A percentile compares a stretch with the other conserved stretches of the same genome.
Evolutionary conservation across 2,888 invertebrate species (phyloP).

Genomic region (Poecilobothrus nobilitatus): DNA sequence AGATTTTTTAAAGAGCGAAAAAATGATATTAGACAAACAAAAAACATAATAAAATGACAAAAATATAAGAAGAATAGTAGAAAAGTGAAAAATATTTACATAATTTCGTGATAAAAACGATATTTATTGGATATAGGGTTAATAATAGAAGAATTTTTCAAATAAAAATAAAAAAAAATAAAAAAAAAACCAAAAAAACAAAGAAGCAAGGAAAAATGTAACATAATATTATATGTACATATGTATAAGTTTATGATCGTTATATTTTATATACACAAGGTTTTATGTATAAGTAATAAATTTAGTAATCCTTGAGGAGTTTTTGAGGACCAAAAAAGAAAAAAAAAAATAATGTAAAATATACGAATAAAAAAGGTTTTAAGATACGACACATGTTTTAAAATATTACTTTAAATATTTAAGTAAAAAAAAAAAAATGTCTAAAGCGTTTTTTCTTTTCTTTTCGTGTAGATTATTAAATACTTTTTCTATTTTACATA

Average conservation of each 20-base stretch:
- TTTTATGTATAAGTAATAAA: not conserved
- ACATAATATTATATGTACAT: too few species aligned
- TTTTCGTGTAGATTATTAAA: too few species aligned
- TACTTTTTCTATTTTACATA: too few species aligned
- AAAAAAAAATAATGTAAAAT: not conserved
- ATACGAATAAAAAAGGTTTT: not conserved
- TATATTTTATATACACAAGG: too few species aligned
- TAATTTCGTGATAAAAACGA: conserved; percentile 3
- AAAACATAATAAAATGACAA: too few species aligned
- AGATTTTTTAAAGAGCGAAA: not conserved
- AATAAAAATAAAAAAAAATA: not conserved
- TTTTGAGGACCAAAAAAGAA: not conserved
- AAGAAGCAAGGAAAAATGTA: too few species aligned
- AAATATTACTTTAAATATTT: not conserved
- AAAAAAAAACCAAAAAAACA: too few species aligned
- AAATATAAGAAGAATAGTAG: too few species aligned
- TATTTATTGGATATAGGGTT: conserved; percentile 3
- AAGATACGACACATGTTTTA: not conserved
- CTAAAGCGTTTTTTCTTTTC: not conserved
- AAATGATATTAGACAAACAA: not conserved
- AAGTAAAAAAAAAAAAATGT: too few species aligned
- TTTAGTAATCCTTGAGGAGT: not conserved
- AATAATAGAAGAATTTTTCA: not conserved
- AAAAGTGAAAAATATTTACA: not conserved
- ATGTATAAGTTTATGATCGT: too few species aligned